phyloP scores from a whole-genome alignment of 2,113 vertebrate species.

The Scomber colias region DNA sequence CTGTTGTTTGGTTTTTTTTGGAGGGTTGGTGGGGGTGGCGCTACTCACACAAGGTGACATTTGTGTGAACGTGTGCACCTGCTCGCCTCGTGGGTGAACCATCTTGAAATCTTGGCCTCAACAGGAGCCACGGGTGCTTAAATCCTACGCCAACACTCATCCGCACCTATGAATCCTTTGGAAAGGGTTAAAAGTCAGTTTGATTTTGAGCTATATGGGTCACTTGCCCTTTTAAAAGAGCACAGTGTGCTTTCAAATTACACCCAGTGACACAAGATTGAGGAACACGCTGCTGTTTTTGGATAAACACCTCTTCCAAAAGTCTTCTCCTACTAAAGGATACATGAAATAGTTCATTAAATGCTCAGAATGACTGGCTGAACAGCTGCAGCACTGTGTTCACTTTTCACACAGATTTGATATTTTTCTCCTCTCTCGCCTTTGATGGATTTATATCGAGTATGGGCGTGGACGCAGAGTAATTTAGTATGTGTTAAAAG shows the following conservation, averaged over 20 bases:
- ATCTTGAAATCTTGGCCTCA: constrained; percentile 19
- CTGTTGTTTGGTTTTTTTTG: constrained; percentile 60
- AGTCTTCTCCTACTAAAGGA: constrained; percentile 41
- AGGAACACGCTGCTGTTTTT: constrained; percentile 52
- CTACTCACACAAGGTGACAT: constrained; percentile 79
- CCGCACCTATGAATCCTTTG: no score
- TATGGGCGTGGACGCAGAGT: constrained; percentile 57
- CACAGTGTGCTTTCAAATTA: constrained; percentile 45
- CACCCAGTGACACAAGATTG: constrained; percentile 36
- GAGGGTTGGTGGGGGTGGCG: constrained; percentile 46
- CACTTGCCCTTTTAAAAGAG: constrained; percentile 60
- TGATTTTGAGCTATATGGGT: constrained; percentile 57
- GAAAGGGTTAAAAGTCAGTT: constrained; percentile 33
- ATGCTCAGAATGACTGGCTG: constrained; percentile 47
- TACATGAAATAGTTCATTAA: constrained; percentile 62
- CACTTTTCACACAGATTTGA: constrained; percentile 26
- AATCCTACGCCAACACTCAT: background rate
- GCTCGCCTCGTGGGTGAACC: constrained; percentile 27
- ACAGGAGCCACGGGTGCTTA: constrained; percentile 1
- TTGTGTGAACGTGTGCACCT: constrained; percentile 36
- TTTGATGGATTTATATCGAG: constrained; percentile 72
- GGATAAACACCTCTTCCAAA: constrained; percentile 35
- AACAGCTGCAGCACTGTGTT: constrained; percentile 48
- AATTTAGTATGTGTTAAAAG: constrained; percentile 76
- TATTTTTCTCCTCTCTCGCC: constrained; percentile 29